Evolutionary conservation across 2,113 vertebrate species (phyloP).

Genomic region (Helogale parvula): DNA sequence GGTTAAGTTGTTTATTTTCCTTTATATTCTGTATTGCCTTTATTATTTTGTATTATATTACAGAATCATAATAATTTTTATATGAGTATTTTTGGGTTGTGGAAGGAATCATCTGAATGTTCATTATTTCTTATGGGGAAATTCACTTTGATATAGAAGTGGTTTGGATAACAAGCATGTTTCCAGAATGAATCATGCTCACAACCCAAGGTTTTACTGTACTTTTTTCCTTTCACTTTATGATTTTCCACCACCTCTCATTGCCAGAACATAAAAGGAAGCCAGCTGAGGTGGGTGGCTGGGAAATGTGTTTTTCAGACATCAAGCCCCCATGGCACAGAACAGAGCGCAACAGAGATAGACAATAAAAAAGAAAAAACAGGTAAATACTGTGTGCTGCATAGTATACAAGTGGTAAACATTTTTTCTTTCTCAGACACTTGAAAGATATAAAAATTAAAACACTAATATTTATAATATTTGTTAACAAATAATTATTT

Average conservation of each 20-base stretch:
- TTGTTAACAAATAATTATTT: slow-evolving; percentile 2
- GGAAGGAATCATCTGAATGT: too few relatives aligned
- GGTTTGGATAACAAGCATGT: too few relatives aligned
- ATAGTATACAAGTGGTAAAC: background rate
- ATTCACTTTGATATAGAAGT: too few relatives aligned
- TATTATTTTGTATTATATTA: too few relatives aligned
- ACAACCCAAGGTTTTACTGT: too few relatives aligned
- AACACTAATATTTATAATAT: background rate
- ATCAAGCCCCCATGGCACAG: background rate
- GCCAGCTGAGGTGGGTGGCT: background rate
- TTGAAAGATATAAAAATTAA: background rate
- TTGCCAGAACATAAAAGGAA: background rate
- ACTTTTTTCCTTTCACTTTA: background rate
- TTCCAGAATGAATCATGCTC: too few relatives aligned
- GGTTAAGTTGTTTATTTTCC: too few relatives aligned
- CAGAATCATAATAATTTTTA: too few relatives aligned
- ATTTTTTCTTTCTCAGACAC: background rate
- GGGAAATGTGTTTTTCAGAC: background rate
- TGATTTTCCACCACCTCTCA: background rate
- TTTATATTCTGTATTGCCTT: too few relatives aligned
- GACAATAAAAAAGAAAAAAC: background rate
- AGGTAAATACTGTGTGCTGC: background rate
- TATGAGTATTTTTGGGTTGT: too few relatives aligned
- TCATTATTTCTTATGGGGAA: too few relatives aligned
- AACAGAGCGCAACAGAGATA: background rate